Percentiles rank a stretch among this genome's conserved stretches.
These are phyloP conservation scores for Astur gentilis DNA, from an alignment of 2,113 vertebrate genomes.

Conservation along the genomic window DNA sequence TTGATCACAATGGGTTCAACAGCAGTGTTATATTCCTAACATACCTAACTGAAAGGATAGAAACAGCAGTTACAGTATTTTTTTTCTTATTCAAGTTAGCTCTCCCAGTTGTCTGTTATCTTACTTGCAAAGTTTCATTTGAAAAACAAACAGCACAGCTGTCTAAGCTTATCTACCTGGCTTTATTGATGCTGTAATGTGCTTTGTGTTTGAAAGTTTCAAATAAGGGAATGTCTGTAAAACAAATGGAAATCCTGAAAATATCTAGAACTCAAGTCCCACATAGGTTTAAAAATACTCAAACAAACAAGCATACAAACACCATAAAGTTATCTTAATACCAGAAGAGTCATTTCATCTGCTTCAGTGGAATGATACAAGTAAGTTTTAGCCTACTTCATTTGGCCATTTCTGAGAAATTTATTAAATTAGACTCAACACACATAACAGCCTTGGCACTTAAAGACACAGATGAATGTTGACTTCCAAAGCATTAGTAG, in stretches of 20 bases:
- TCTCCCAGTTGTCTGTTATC: not conserved
- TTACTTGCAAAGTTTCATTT: not conserved
- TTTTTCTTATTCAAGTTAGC: not conserved
- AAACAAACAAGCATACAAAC: not conserved
- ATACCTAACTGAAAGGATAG: not conserved
- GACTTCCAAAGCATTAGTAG: not conserved
- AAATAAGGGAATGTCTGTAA: not conserved
- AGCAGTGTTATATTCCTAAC: not conserved
- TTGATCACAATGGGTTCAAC: not conserved
- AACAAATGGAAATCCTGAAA: not conserved
- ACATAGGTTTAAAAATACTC: not conserved
- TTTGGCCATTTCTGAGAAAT: not conserved
- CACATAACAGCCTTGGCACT: not conserved
- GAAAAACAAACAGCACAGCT: not conserved
- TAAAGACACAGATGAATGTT: not conserved
- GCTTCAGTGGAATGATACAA: not conserved
- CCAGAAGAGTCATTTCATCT: not conserved
- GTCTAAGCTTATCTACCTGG: not conserved
- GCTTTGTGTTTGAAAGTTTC: not conserved
- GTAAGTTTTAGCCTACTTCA: not conserved
- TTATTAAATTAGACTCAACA: not conserved
- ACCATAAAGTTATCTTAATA: not conserved
- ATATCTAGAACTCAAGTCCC: not conserved
- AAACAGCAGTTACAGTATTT: not conserved
- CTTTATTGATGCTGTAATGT: not conserved